Evolutionary conservation across 2,888 invertebrate genomes (phyloP).

Genomic region (Apotomis betuletana): DNA sequence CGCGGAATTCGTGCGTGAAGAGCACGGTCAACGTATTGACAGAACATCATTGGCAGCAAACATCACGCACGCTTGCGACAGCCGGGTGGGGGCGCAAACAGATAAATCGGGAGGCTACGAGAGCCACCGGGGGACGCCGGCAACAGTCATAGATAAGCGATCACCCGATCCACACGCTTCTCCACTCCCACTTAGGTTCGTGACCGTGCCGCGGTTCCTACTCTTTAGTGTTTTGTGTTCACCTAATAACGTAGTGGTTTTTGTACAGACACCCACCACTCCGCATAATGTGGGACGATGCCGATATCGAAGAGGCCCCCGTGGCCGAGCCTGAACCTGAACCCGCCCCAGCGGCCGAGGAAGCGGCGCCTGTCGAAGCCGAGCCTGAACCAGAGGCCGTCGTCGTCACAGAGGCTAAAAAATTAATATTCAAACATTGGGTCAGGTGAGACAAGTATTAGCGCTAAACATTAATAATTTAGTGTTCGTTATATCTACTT

Average conservation of each 20-base stretch:
- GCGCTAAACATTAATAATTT: not conserved
- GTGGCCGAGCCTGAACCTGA: conserved; percentile 60
- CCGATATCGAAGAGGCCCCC: conserved; percentile 77
- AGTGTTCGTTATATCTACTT: too few relatives aligned
- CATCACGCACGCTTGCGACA: conserved; percentile 68
- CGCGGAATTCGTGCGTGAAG: conserved; percentile 69
- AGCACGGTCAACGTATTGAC: conserved; percentile 78
- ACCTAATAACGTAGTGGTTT: conserved; percentile 57
- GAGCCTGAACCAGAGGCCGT: conserved; percentile 73
- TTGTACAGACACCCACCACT: conserved; percentile 67
- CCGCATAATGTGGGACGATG: conserved; percentile 82
- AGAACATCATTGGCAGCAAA: conserved; percentile 78
- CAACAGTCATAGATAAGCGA: conserved; percentile 77
- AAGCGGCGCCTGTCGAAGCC: conserved; percentile 71
- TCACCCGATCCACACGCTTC: conserved; percentile 75
- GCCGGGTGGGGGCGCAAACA: conserved; percentile 77
- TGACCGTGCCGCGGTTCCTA: conserved; percentile 49
- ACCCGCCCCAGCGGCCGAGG: conserved; percentile 55
- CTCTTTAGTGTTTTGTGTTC: conserved; percentile 29
- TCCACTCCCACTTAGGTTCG: conserved; percentile 74
- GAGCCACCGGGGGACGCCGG: conserved; percentile 61
- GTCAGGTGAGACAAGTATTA: conserved; percentile 82
- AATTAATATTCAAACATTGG: conserved; percentile 92
- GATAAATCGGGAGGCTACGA: conserved; percentile 79
- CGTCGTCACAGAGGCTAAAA: conserved; percentile 84